A percentile compares a stretch with the other conserved stretches of the same genome.
phyloP scores from a whole-genome alignment of 2,113 vertebrate genomes.

The Pimephales promelas region DNA sequence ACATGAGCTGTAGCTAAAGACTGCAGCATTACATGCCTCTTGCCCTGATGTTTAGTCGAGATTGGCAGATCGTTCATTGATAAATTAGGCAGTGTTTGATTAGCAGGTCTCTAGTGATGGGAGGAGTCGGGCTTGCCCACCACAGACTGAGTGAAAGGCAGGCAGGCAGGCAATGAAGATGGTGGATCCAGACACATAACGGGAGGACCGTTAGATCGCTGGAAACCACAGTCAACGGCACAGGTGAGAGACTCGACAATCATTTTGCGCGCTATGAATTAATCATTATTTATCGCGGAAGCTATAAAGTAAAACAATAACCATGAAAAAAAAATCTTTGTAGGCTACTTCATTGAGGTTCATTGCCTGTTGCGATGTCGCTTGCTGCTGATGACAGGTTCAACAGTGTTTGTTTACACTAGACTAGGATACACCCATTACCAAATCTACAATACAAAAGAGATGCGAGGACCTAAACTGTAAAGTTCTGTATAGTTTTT shows the following conservation, averaged over 20 bases:
- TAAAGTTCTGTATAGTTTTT: not conserved
- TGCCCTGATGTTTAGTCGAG: not conserved
- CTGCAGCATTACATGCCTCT: not conserved
- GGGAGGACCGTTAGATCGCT: slow-evolving; percentile 60
- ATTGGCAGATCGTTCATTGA: slow-evolving; percentile 29
- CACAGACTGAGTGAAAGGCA: slow-evolving; percentile 42
- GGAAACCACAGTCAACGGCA: slow-evolving; percentile 43
- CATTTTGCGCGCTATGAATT: not conserved
- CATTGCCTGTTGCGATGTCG: not conserved
- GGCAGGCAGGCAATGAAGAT: slow-evolving; percentile 65
- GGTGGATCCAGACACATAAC: slow-evolving; percentile 65
- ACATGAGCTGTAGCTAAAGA: not conserved
- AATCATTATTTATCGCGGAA: not conserved
- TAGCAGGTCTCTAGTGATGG: slow-evolving; percentile 56
- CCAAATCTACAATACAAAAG: not conserved
- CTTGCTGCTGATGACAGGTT: not conserved
- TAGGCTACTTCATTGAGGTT: not conserved
- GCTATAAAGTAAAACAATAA: not conserved
- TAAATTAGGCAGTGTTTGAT: slow-evolving; percentile 13
- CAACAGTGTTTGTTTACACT: not conserved
- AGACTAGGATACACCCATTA: not conserved
- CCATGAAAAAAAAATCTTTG: not conserved
- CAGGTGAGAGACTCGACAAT: slow-evolving; percentile 62
- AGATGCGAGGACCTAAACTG: not conserved
- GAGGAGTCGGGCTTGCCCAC: slow-evolving; percentile 50